Base-by-base conservation (phyloP, 1,140 invertebrate genomes). In the Calephelis virginiensis region DNA sequence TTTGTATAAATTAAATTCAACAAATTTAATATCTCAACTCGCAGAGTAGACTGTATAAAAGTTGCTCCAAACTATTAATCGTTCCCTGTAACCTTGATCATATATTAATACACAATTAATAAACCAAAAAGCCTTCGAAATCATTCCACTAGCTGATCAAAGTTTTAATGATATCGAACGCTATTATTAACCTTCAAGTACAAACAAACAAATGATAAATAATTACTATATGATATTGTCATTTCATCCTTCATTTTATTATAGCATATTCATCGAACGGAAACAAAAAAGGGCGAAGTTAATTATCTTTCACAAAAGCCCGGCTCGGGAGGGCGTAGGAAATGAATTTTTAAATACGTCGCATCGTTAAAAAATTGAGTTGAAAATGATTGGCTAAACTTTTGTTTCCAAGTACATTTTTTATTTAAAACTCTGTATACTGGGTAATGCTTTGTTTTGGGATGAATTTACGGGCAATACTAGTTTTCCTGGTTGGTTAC, bases 261-360 rank as follows among this genome's bases (percentile, higher is more conserved):
- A 28, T 1, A 6, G 12, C 8, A 56, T 56, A 28, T 56, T 56
- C 50, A 28, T 37, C 9, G 28, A 37, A 56, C 50, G 50, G 13
- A 56, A 43, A 56, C 50, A 56, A 17, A 56, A 56, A 56, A 56
- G 12, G 50, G 14, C 17, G 17, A 56, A 56, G 50, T 56, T 56
- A 56, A 56, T 56, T 56, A 56, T 56, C 50, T 56, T 56, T 56
- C 50, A 56, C 50, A 56, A 56, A 56, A 56, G 50, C 50, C 17
- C 50, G 10, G 50, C 28, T 56, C 50, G 50, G 28, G 50, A 56
- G 50, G 28, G 14, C 50, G 50, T 56, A 17, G 17, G 11, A 37
- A 37, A 56, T 56, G 53, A 56, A 56, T 56, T 56, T 56, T 56
- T 56, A 56, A 56, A 56, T 56, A 56, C 53, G 53, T 56, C 53